A percentile compares a stretch with the other conserved stretches of the same genome.
These are phyloP conservation scores for Margaritifera margaritifera DNA, from an alignment of 2,888 invertebrate genomes.

Conservation along the genomic window DNA sequence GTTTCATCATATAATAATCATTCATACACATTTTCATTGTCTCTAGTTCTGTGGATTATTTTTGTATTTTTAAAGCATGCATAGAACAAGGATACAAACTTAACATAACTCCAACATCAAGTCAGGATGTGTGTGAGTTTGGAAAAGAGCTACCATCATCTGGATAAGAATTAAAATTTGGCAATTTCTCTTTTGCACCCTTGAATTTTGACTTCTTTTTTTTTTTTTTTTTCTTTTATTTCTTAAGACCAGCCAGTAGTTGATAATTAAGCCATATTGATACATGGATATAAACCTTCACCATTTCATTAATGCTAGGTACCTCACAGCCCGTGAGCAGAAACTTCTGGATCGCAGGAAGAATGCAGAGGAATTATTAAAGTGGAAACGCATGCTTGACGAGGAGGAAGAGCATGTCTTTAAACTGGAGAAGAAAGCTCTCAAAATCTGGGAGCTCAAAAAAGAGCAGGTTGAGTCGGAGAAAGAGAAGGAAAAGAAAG, in stretches of 20 bases:
- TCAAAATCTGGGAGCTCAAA: conserved; percentile 46
- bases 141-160: no score
- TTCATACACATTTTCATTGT: no score
- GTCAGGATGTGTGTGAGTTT: no score
- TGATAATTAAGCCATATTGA: not conserved
- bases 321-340: conserved; percentile 70
- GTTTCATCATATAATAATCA: no score
- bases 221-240: not conserved
- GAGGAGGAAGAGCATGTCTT: conserved; percentile 68
- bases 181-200: no score
- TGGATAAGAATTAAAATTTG: no score
- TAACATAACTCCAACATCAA: no score
- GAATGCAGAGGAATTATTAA: conserved; percentile 69
- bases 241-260: not conserved
- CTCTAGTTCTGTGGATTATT: no score
- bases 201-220: not conserved
- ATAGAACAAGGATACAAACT: no score
- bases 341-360: conserved; percentile 66
- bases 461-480: conserved; percentile 19
- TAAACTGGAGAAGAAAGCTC: conserved; percentile 68
- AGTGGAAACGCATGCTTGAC: conserved; percentile 71
- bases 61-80: no score
- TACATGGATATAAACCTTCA: not conserved
- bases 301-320: conserved; percentile 45
- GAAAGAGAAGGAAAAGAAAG: conserved; percentile 10